These are phyloP conservation scores for Cyclargus thomasi DNA, from an alignment of 1,140 invertebrate genomes.

Conservation along the genomic window DNA sequence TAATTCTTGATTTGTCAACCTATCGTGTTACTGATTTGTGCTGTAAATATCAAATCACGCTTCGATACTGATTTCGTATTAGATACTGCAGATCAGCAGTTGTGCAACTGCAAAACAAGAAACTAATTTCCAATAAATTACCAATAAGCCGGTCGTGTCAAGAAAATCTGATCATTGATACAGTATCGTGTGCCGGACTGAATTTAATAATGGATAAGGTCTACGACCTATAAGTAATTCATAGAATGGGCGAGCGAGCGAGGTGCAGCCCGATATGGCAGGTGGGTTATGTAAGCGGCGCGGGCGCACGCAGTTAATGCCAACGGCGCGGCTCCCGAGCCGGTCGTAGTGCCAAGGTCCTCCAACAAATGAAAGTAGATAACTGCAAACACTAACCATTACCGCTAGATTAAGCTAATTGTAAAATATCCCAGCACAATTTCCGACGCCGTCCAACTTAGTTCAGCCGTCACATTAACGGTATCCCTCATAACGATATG, in stretches of 20 bases:
- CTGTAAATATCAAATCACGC: neutral
- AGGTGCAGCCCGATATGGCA: constrained; percentile 68
- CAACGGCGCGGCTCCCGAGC: constrained; percentile 53
- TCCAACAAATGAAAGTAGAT: constrained; percentile 60
- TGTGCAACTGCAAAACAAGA: constrained; percentile 18
- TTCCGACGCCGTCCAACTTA: constrained; percentile 37
- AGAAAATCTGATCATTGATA: constrained; percentile 31
- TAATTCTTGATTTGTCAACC: too few species aligned
- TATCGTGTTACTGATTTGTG: neutral
- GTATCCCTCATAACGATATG: constrained; percentile 46
- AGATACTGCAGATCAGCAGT: neutral
- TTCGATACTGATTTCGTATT: neutral
- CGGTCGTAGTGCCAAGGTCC: constrained; percentile 53
- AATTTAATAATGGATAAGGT: constrained; percentile 65
- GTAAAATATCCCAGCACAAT: constrained; percentile 23
- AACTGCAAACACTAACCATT: constrained; percentile 21
- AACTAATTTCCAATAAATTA: constrained; percentile 13
- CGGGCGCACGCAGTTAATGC: constrained; percentile 62
- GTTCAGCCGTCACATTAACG: constrained; percentile 49
- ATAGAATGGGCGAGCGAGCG: constrained; percentile 68
- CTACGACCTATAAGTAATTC: constrained; percentile 72
- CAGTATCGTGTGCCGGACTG: constrained; percentile 35
- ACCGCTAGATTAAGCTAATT: constrained; percentile 15
- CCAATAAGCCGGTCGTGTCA: constrained; percentile 7
- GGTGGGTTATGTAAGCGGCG: constrained; percentile 70